These are phyloP conservation scores for Polyploca ridens DNA, from an alignment of 2,888 invertebrate species.

Conservation along the genomic window DNA sequence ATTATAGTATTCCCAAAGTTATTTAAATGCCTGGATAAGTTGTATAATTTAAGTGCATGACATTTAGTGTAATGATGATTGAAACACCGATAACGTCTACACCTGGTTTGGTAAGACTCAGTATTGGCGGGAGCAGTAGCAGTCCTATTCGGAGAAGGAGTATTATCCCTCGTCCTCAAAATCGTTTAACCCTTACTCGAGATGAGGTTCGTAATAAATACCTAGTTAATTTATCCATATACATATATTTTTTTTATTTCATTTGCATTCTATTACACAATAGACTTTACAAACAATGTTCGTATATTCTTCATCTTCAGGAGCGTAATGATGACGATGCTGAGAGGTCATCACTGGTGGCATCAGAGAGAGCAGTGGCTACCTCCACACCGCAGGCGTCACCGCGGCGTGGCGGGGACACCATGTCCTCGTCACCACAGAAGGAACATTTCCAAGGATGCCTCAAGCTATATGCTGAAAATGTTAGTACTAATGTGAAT, in stretches of 20 bases:
- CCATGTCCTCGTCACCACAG: slow-evolving; percentile 78
- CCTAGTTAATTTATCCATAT: neutral
- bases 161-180: slow-evolving; percentile 65
- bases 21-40: neutral
- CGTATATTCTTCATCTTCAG: slow-evolving; percentile 39
- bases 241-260: no score
- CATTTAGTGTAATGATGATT: slow-evolving; percentile 45
- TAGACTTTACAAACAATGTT: no score
- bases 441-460: slow-evolving; percentile 90
- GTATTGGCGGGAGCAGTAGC: slow-evolving; percentile 72
- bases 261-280: neutral
- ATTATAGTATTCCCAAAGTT: neutral
- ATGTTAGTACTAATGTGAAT: slow-evolving; percentile 79
- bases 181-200: slow-evolving; percentile 44
- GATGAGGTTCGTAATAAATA: slow-evolving; percentile 58
- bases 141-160: slow-evolving; percentile 65
- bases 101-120: slow-evolving; percentile 55
- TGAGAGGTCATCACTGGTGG: slow-evolving; percentile 80
- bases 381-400: slow-evolving; percentile 67
- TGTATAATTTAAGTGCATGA: neutral
- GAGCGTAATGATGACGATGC: slow-evolving; percentile 86
- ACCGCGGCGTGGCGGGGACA: slow-evolving; percentile 55
- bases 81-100: slow-evolving; percentile 68
- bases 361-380: slow-evolving; percentile 71
- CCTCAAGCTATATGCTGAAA: slow-evolving; percentile 91